These are phyloP conservation scores for Trachelipus rathkii DNA, from an alignment of 1,140 invertebrate species.

Conservation along the genomic window DNA sequence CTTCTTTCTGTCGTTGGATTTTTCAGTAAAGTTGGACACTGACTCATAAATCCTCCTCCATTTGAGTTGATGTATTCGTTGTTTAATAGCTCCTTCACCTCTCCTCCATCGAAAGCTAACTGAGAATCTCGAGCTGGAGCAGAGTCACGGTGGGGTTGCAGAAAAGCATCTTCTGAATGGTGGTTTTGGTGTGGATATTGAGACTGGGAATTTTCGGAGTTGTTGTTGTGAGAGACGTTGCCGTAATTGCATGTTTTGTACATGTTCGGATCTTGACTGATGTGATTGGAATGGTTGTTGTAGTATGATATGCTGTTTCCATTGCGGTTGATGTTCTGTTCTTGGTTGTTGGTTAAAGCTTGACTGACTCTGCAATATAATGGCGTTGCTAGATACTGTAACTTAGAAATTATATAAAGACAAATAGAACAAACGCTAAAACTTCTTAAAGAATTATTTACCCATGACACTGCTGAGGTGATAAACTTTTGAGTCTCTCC, in stretches of 20 bases:
- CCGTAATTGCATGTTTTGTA: background rate
- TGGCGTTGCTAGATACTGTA: no score
- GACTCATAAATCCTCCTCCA: slow-evolving; percentile 20
- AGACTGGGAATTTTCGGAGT: slow-evolving; percentile 4
- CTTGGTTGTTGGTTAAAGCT: background rate
- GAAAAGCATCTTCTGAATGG: slow-evolving; percentile 1
- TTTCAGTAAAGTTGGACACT: slow-evolving; percentile 26
- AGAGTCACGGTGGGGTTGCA: slow-evolving; percentile 19
- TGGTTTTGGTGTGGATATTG: background rate
- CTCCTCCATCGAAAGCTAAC: slow-evolving; percentile 23
- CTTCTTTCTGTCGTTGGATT: slow-evolving; percentile 30
- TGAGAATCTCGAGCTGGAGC: slow-evolving; percentile 26
- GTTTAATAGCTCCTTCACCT: slow-evolving; percentile 6
- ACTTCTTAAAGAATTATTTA: no score
- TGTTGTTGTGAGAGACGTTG: background rate
- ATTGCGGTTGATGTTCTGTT: background rate
- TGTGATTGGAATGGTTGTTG: background rate
- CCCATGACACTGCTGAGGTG: background rate
- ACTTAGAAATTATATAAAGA: no score
- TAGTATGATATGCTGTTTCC: background rate
- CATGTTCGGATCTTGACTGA: background rate
- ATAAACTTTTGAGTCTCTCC: background rate
- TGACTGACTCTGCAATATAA: background rate
- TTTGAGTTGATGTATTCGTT: background rate
- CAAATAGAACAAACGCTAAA: no score